These are phyloP conservation scores for Drosophila obscura DNA, from an alignment of 1,140 invertebrate genomes.

Conservation along the genomic window DNA sequence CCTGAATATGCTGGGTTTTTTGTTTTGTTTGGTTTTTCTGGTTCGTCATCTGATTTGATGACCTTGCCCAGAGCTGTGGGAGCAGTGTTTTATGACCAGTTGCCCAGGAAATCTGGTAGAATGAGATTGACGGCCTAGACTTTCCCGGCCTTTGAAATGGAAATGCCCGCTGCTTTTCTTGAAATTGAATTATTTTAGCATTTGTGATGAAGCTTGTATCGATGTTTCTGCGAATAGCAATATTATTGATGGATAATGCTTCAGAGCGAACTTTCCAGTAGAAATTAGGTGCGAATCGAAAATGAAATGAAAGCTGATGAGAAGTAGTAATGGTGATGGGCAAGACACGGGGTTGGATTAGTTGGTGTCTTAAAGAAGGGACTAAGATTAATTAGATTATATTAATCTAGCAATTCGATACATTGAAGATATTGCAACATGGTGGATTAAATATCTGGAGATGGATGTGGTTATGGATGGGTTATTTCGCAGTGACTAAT, in stretches of 20 bases:
- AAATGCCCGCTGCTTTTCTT: conserved; percentile 27
- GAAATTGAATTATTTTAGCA: conserved; percentile 38
- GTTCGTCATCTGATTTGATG: conserved; percentile 58
- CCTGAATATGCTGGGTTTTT: conserved; percentile 34
- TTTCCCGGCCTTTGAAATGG: conserved; percentile 21
- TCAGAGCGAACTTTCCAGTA: not conserved
- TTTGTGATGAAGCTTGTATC: conserved; percentile 24
- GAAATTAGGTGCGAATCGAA: not conserved
- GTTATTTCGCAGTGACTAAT: too few species aligned
- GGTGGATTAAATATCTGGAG: too few species aligned
- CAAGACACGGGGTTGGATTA: too few species aligned
- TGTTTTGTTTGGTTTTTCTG: conserved; percentile 23
- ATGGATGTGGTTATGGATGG: too few species aligned
- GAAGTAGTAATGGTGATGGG: too few species aligned
- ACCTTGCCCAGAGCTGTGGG: conserved; percentile 52
- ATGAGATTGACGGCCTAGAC: conserved; percentile 26
- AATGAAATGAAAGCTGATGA: too few species aligned
- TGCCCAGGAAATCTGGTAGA: not conserved
- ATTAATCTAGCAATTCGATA: too few species aligned
- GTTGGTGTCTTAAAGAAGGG: too few species aligned
- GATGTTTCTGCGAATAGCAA: conserved; percentile 14
- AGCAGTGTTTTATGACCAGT: conserved; percentile 47
- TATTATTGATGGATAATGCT: conserved; percentile 30
- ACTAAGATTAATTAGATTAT: too few species aligned
- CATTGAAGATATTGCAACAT: too few species aligned